Evolutionary conservation across 1,140 invertebrate species (phyloP), one percentile per base, ranked within the genome.

Genomic region (Lutraria rhynchaena): DNA sequence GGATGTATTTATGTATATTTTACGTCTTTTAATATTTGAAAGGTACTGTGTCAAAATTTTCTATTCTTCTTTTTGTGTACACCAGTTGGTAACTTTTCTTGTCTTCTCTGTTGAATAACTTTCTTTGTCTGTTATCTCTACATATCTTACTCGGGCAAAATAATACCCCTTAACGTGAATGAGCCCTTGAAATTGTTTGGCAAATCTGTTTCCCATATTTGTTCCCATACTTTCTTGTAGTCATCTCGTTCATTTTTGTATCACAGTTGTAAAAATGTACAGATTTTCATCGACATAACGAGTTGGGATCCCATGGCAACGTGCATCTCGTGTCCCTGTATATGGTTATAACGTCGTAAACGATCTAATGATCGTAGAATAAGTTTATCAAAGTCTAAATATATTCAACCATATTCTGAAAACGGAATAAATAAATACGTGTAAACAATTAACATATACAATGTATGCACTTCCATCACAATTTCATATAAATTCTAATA

Each of bases 91-190:
- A n/a, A n/a, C n/a, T n/a, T n/a, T n/a, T n/a, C n/a, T n/a, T n/a
- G n/a, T n/a, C n/a, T n/a, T n/a, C n/a, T n/a, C n/a, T n/a, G n/a
- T n/a, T n/a, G n/a, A n/a, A n/a, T n/a, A n/a, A n/a, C n/a, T n/a
- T n/a, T n/a, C n/a, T n/a, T n/a, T n/a, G n/a, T n/a, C n/a, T n/a
- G n/a, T n/a, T n/a, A n/a, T n/a, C n/a, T n/a, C n/a, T n/a, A n/a
- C n/a, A n/a, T n/a, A n/a, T n/a, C n/a, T n/a, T n/a, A n/a, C n/a
- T 35, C 69, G 17, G 0, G 69, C 61, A 55, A 81, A 71, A 37
- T 73, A 65, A 46, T 63, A 73, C 11, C 78, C 78, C 17, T 81
- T 69, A 17, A 81, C 44, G 24, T 81, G 78, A 55, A 81, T 73
- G 2, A 81, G 41, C n/a, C 63, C 67, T 2, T 67, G 69, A 55